Conservation (phyloP, 2,888 invertebrate genomes). For the Tetropium fuscum region DNA sequence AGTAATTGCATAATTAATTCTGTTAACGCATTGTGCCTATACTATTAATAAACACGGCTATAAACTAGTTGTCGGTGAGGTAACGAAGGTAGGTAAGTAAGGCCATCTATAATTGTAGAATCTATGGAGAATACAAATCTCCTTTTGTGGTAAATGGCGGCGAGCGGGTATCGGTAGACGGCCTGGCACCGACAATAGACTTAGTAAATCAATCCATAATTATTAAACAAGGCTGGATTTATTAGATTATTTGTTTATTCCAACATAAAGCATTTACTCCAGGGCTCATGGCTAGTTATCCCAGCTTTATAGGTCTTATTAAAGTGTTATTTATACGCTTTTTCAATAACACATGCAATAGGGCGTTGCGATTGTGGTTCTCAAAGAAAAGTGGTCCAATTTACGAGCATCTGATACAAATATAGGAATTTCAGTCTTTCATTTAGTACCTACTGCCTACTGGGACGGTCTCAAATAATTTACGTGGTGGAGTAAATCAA, state of each 20-base stretch:
- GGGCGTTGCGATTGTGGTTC: conserved; percentile 30
- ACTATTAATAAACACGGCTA: conserved; percentile 53
- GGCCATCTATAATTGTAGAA: conserved; percentile 51
- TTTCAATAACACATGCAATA: conserved; percentile 36
- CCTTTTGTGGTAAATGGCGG: conserved; percentile 60
- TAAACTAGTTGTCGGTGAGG: conserved; percentile 51
- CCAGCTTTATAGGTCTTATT: conserved; percentile 44
- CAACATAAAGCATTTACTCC: conserved; percentile 48
- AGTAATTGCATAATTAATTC: conserved; percentile 54
- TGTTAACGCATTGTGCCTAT: conserved; percentile 51
- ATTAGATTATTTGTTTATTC: conserved; percentile 58
- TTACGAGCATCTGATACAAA: neutral
- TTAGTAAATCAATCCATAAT: conserved; percentile 62
- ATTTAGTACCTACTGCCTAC: too few species aligned
- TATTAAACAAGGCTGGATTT: conserved; percentile 59
- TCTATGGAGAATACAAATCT: conserved; percentile 47
- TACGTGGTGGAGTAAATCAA: too few species aligned
- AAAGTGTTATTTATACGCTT: conserved; percentile 43
- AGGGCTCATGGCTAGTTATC: conserved; percentile 39
- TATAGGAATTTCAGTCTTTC: too few species aligned
- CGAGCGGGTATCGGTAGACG: conserved; percentile 57
- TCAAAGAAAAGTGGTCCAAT: conserved; percentile 1
- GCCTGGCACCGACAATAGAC: conserved; percentile 63
- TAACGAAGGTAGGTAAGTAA: conserved; percentile 46
- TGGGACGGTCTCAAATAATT: too few species aligned